These are phyloP conservation scores for Dasysyrphus tricinctus DNA, from an alignment of 2,888 invertebrate genomes.

Conservation along the genomic window DNA sequence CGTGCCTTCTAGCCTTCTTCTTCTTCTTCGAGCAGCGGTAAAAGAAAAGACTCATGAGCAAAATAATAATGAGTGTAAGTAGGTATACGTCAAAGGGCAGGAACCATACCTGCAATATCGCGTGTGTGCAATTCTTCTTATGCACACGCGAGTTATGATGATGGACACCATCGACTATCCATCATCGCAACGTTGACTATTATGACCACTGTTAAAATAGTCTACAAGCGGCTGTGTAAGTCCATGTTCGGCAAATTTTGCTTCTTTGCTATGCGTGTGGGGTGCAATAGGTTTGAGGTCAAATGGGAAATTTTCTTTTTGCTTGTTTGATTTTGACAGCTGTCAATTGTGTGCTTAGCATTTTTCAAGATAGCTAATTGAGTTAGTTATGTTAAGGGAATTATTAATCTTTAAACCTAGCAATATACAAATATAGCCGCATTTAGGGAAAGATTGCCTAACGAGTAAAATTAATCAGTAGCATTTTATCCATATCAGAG, in stretches of 20 bases:
- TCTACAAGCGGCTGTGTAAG: not conserved
- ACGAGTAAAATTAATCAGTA: too few species aligned
- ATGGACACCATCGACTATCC: conserved; percentile 6
- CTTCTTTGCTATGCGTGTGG: conserved; percentile 40
- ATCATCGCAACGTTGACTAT: conserved; percentile 19
- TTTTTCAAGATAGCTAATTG: conserved; percentile 6
- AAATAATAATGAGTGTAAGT: conserved; percentile 68
- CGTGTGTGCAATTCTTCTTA: conserved; percentile 38
- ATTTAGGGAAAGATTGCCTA: too few species aligned
- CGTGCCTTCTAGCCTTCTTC: conserved; percentile 16
- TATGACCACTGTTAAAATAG: conserved; percentile 26
- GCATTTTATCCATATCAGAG: too few species aligned
- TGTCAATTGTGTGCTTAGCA: conserved; percentile 12
- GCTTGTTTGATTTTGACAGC: conserved; percentile 27
- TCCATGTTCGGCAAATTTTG: conserved; percentile 47
- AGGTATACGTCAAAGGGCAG: conserved; percentile 67
- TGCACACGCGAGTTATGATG: conserved; percentile 38
- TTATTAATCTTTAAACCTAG: conserved; percentile 3
- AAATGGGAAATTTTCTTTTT: conserved; percentile 6
- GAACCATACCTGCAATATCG: conserved; percentile 52
- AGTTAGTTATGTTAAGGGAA: conserved; percentile 1
- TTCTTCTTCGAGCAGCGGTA: conserved; percentile 51
- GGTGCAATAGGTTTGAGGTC: conserved; percentile 38
- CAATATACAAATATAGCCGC: not conserved
- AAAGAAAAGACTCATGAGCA: conserved; percentile 41